Base-by-base conservation (phyloP, 92 coral and sea anemone genomes). In the Paragorgia papillata region DNA sequence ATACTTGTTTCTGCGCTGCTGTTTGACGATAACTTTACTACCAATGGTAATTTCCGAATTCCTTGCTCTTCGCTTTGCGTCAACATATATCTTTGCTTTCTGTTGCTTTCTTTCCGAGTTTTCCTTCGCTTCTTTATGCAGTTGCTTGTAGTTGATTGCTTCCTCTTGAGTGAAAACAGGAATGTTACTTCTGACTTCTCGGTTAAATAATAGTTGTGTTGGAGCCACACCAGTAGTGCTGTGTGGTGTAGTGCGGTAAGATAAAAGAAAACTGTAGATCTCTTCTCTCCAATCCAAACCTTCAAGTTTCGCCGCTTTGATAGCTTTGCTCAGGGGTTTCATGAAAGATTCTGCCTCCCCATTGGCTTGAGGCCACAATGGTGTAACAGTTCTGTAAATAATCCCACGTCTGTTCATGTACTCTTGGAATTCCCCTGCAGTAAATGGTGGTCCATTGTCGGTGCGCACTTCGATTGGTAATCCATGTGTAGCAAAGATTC, bases 281-380 rank as follows among this genome's bases (percentile, higher is more conserved):
- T 56, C 67, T 35, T 50, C 34, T 50, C 49, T 62, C 74, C 74
- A 63, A 44, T 77, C 62, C 1, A 24, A 31, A n/a, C 82, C 74
- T 46, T 77, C 64, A 62, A 77, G 15, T 60, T 35, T 24, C n/a
- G 82, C 74, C 0, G 74, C 74, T 60, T 56, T 27, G 57, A 77
- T 77, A 3, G 82, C 82, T 49, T 77, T 77, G 46, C 51, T 77
- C 18, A 77, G 64, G 22, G 82, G 82, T 53, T 63, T 77, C 74
- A 77, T 77, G 32, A 77, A 77, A 20, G 82, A 49, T 41, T 77
- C 82, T 15, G 64, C 82, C 63, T 77, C 82, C 12, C 82, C 82
- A 77, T 62, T 77, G 4, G 82, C 82, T 31, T 77, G 82, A 64
- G 82, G 82, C 81, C 81, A 76, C 17, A 76, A 33, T 19, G 69